Base-by-base conservation (phyloP, 2,797 vertebrate species). In the Pseudotriccus pelzelni region DNA sequence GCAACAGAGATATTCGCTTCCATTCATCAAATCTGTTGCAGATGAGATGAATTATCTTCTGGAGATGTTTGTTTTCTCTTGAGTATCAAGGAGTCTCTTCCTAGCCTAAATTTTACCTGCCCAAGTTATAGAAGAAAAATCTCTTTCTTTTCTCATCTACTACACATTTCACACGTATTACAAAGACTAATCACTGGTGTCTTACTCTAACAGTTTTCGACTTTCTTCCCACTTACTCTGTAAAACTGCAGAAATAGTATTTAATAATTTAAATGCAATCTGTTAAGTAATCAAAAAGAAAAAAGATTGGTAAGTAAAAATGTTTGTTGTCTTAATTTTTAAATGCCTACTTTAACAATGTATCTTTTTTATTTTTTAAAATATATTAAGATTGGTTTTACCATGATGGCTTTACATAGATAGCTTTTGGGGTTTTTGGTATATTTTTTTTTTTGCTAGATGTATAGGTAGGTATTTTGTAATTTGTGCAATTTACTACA, bases 401-500 rank as follows among this genome's bases (percentile, higher is more conserved):
- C 14, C 12, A 63, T 12, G 49, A 59, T 32, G 15, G 2, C 3
- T 47, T 5, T 19, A 43, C 12, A 30, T 18, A 69, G 2, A 6
- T 23, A 37, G 7, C 2, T 43, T 80, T 53, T 6, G 20, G 2
- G 0, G 0, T 3, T 44, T 72, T 50, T 72, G 4, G 2, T 32
- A 9, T 2, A 47, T 11, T 3, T 16, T 8, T 1, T 16, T 50
- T 47, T 74, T 76, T 84, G 1, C 3, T 60, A 20, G 56, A 5
- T 32, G 8, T 41, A 24, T 32, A 59, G 10, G 4, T 46, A 50
- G 17, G 3, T 27, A 22, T 72, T 86, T 58, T 32, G 14, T 14
- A 34, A 4, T 55, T 7, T 63, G 17, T 50, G 15, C 20, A 68
- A 55, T 66, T 74, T 46, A 73, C 6, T 37, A 53, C 14, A 46